These are phyloP conservation scores for Craterocephalus amniculus DNA, from an alignment of 2,797 vertebrate genomes.

Conservation along the genomic window DNA sequence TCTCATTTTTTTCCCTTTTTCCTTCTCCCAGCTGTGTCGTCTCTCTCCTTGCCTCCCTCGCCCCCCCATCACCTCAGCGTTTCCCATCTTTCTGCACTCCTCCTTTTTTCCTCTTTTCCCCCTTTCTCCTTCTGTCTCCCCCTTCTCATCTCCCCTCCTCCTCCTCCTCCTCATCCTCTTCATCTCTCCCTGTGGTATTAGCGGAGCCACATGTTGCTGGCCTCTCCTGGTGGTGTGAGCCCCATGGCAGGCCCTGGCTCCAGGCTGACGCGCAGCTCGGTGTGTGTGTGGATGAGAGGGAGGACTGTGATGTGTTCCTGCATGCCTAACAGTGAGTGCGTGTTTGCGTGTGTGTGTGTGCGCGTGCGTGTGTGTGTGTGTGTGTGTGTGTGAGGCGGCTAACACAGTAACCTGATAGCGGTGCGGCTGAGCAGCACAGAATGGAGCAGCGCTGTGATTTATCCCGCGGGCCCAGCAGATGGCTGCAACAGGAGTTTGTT, in stretches of 20 bases:
- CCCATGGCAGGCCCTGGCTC: conserved; percentile 91
- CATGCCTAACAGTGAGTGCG: conserved; percentile 55
- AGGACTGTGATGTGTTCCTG: conserved; percentile 69
- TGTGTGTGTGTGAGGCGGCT: conserved; percentile 64
- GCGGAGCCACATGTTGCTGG: conserved; percentile 91
- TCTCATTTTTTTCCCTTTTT: conserved; percentile 13
- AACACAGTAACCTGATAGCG: conserved; percentile 81
- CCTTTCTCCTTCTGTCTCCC: neutral
- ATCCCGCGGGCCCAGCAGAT: conserved; percentile 99
- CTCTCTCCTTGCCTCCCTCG: conserved; percentile 20
- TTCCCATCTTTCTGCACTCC: conserved; percentile 2
- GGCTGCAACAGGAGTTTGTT: conserved; percentile 99
- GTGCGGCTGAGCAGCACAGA: conserved; percentile 77
- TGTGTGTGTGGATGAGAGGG: conserved; percentile 61
- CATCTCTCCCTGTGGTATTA: conserved; percentile 89
- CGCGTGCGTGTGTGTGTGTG: conserved; percentile 39
- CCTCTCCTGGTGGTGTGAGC: conserved; percentile 86
- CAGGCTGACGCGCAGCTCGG: conserved; percentile 88
- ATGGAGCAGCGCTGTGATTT: conserved; percentile 95
- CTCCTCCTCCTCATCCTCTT: too few species aligned
- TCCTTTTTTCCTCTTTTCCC: conserved; percentile 1
- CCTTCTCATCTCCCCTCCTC: conserved; percentile 12
- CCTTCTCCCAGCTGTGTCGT: conserved; percentile 39
- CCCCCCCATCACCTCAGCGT: conserved; percentile 27
- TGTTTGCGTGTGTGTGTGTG: too few species aligned